These are phyloP conservation scores for Gasterosteus aculeatus DNA, from an alignment of 2,113 vertebrate species.

Conservation along the genomic window DNA sequence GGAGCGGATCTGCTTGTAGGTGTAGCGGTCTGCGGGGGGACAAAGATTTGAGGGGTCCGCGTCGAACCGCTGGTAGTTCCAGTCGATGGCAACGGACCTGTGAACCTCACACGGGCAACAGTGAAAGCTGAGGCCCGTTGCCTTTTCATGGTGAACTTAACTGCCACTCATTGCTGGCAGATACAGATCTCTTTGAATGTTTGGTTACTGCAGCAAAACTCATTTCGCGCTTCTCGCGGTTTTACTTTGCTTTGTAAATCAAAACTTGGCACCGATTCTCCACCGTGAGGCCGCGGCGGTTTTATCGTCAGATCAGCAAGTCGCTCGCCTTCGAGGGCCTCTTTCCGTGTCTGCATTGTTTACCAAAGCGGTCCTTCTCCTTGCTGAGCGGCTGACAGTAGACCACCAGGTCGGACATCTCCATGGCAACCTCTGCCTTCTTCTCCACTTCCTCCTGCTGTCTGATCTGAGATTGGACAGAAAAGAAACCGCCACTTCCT, in stretches of 20 bases:
- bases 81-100: background rate
- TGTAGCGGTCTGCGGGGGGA: constrained; percentile 82
- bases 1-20: constrained; percentile 93
- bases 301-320: no score
- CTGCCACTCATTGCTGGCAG: no score
- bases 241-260: no score
- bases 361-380: constrained; percentile 95
- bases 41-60: background rate
- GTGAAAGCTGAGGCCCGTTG: background rate
- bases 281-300: no score
- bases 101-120: background rate
- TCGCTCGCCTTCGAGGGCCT: background rate
- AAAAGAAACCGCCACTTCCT: constrained; percentile 45
- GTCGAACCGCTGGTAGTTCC: background rate
- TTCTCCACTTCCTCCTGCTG: constrained; percentile 89
- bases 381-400: constrained; percentile 97
- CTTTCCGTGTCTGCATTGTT: background rate
- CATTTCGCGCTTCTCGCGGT: no score
- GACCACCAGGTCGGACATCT: constrained; percentile 95
- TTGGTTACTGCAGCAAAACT: no score
- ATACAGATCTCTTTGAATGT: no score
- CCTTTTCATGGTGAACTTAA: no score
- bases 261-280: no score
- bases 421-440: constrained; percentile 91
- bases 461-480: constrained; percentile 79